Percentiles rank a stretch among this genome's conserved stretches.
Conservation (phyloP, 1,140 invertebrate genomes). For the Ephestia elutella region DNA sequence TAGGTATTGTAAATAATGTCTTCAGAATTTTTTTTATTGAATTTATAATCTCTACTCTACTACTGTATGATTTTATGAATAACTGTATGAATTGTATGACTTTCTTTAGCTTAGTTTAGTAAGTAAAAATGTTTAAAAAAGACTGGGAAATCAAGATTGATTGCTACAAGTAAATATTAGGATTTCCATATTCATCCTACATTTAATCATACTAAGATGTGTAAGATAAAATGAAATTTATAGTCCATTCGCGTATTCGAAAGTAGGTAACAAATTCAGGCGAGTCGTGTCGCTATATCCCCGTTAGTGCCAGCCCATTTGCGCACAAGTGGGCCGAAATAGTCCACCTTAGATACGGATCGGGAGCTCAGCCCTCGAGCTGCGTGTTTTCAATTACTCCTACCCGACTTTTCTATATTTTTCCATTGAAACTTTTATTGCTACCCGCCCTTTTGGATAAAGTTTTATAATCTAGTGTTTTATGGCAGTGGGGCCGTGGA, state of each 20-base stretch:
- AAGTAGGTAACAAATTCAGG: slow-evolving; percentile 53
- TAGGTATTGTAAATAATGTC: no score
- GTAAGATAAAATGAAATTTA: slow-evolving; percentile 29
- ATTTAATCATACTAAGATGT: neutral
- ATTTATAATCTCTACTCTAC: no score
- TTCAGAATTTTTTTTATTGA: no score
- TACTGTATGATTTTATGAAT: no score
- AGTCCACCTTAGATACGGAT: slow-evolving; percentile 63
- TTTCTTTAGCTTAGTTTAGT: no score
- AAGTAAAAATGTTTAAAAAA: no score
- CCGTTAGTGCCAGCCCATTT: slow-evolving; percentile 64
- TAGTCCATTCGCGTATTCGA: slow-evolving; percentile 37
- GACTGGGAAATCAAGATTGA: no score
- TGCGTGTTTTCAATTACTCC: slow-evolving; percentile 60
- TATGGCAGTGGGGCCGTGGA: neutral
- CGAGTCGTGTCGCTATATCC: slow-evolving; percentile 55
- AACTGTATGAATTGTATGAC: no score
- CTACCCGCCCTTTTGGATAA: neutral
- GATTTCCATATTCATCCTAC: neutral
- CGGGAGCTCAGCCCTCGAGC: slow-evolving; percentile 41
- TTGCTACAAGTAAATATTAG: no score
- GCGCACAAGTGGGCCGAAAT: slow-evolving; percentile 63
- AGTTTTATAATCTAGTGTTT: slow-evolving; percentile 2
- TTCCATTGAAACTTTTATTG: slow-evolving; percentile 7
- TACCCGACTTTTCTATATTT: slow-evolving; percentile 27